Evolutionary conservation across 2,888 invertebrate species (phyloP).

Genomic region (Coecobrya sp.): DNA sequence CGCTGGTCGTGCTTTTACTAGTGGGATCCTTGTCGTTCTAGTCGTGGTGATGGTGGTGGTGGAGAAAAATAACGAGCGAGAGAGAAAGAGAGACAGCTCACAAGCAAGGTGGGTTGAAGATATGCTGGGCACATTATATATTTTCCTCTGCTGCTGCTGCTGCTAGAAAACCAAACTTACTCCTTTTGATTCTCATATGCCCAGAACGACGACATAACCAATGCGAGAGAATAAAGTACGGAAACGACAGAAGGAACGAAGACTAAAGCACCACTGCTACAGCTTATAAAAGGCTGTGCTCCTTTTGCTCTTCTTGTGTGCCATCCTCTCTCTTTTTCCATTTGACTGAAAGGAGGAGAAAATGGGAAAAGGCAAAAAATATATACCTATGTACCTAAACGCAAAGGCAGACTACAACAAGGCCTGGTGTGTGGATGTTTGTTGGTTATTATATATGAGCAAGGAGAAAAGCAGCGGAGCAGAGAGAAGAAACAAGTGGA

Average conservation of each 20-base stretch:
- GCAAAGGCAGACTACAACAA: background rate
- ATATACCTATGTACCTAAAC: too few species aligned
- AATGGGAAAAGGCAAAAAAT: background rate
- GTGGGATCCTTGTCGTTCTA: background rate
- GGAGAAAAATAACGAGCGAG: background rate
- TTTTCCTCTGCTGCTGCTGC: background rate
- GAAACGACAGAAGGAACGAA: background rate
- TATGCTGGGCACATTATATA: background rate
- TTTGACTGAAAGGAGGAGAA: slow-evolving; percentile 38
- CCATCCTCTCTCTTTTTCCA: background rate
- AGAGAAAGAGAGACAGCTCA: background rate
- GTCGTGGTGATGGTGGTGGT: too few species aligned
- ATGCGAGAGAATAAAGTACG: background rate
- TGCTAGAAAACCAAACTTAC: slow-evolving; percentile 6
- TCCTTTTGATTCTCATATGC: background rate
- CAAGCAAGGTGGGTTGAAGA: slow-evolving; percentile 33
- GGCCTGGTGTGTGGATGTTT: background rate
- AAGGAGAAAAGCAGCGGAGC: slow-evolving; percentile 41
- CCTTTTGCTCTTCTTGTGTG: background rate
- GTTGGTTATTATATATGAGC: background rate
- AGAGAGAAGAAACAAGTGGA: slow-evolving; percentile 33
- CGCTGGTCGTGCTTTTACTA: background rate
- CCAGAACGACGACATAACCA: background rate
- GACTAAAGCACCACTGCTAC: background rate
- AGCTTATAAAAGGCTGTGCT: background rate